Evolutionary conservation across 2,888 invertebrate genomes (phyloP), one percentile per base, ranked within the genome.

Genomic region (Eupithecia exiguata): DNA sequence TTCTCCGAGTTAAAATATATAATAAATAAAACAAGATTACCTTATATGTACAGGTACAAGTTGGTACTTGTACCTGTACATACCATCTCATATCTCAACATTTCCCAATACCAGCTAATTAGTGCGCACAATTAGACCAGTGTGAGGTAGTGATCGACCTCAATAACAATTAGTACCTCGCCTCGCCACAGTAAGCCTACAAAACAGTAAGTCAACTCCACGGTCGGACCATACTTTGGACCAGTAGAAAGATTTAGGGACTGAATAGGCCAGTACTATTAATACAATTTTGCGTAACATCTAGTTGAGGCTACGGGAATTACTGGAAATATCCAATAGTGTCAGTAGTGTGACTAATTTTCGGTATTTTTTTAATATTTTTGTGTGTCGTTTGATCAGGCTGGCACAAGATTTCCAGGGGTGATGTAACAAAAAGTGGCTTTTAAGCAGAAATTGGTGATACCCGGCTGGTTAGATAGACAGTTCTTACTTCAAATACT

Each of bases 91-190:
- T 40, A 72, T 63, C 68, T 58, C 68, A 72, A 68, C 65, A n/a
- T 68, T 70, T 58, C 70, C 40, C 72, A 81, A 82, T 82, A 81
- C 82, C 80, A 76, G 62, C 78, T 78, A 83, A 85, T 86, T 86
- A 84, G 83, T 77, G 75, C 30, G 71, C 76, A 78, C 84, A 86
- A 87, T 88, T 87, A 88, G 85, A 82, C 71, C 77, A 68, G 76
- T 80, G 81, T 79, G 83, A 82, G 81, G 72, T 65, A 46, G 76
- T 84, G 87, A 86, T 86, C 83, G 78, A 81, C 80, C 81, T 86
- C 87, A 85, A 86, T 84, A 84, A 83, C 84, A 87, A 87, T 88
- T 88, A 88, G 86, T 82, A 78, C 73, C 74, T 77, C 62, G 70
- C 73, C 69, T 72, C 30, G 61, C 63, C 69, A 75, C 70, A 76